Evolutionary conservation across 2,888 invertebrate genomes (phyloP).

Genomic region (Calliphora vomitoria): DNA sequence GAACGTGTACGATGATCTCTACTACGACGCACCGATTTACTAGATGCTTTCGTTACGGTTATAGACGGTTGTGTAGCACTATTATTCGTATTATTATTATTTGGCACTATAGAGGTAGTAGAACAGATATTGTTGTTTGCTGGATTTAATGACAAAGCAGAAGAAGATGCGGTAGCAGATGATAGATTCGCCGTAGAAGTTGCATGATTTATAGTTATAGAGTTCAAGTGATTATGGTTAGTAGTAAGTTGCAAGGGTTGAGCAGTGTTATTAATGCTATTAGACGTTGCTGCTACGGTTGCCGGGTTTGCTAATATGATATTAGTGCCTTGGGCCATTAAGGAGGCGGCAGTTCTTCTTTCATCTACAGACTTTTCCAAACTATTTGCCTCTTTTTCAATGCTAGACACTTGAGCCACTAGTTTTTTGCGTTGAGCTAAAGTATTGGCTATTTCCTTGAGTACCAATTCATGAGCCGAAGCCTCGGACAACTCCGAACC

Average conservation of each 20-base stretch:
- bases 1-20: slow-evolving; percentile 92
- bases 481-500: slow-evolving; percentile 87
- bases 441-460: slow-evolving; percentile 94
- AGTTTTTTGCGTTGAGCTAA: slow-evolving; percentile 93
- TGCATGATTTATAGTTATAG: slow-evolving; percentile 55
- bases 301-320: slow-evolving; percentile 78
- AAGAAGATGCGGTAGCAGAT: slow-evolving; percentile 85
- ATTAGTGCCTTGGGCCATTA: slow-evolving; percentile 83
- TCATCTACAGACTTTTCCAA: slow-evolving; percentile 90
- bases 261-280: slow-evolving; percentile 40
- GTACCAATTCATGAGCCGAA: slow-evolving; percentile 91
- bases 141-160: slow-evolving; percentile 76
- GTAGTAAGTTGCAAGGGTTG: slow-evolving; percentile 72
- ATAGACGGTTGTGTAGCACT: slow-evolving; percentile 64
- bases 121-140: slow-evolving; percentile 76
- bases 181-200: slow-evolving; percentile 65
- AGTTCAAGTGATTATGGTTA: slow-evolving; percentile 64
- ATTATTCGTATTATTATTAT: slow-evolving; percentile 61
- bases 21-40: slow-evolving; percentile 87
- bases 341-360: slow-evolving; percentile 85
- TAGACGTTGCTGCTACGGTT: slow-evolving; percentile 23
- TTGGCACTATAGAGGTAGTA: slow-evolving; percentile 72
- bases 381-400: slow-evolving; percentile 91
- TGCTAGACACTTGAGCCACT: slow-evolving; percentile 91
- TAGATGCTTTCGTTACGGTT: slow-evolving; percentile 65